Conservation (phyloP, 2,113 vertebrate genomes). For the Takifugu bimaculatus region DNA sequence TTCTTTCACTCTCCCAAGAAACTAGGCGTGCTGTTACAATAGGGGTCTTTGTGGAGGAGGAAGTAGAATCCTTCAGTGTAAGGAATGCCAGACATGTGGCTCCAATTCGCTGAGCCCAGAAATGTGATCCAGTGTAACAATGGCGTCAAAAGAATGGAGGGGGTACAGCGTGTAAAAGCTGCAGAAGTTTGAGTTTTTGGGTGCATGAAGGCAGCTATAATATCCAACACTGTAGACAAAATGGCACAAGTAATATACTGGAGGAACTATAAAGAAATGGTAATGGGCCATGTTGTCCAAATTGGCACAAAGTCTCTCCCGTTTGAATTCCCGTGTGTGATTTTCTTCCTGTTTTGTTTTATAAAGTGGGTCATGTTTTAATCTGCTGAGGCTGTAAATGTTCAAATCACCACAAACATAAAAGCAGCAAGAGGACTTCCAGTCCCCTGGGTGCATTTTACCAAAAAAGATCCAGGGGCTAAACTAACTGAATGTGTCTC, state of each 20-base stretch:
- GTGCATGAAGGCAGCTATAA: too few relatives aligned
- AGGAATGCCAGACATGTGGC: slow-evolving; percentile 75
- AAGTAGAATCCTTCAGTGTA: slow-evolving; percentile 68
- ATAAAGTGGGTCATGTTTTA: slow-evolving; percentile 32
- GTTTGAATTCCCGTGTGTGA: slow-evolving; percentile 2
- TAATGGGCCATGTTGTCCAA: neutral
- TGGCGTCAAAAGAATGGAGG: slow-evolving; percentile 38
- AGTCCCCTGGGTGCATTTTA: slow-evolving; percentile 8
- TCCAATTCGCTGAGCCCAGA: slow-evolving; percentile 65
- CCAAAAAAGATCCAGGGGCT: slow-evolving; percentile 12
- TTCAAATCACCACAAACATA: slow-evolving; percentile 14
- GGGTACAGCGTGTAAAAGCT: slow-evolving; percentile 7
- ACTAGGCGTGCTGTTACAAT: slow-evolving; percentile 56
- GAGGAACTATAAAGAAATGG: neutral
- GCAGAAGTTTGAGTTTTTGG: neutral
- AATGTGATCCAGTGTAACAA: slow-evolving; percentile 64
- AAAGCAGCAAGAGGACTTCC: slow-evolving; percentile 1
- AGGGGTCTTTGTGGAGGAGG: slow-evolving; percentile 65
- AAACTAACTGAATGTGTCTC: neutral
- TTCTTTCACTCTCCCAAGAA: slow-evolving; percentile 29
- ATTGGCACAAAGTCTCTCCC: slow-evolving; percentile 1
- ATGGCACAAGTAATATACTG: slow-evolving; percentile 16
- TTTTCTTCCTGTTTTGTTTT: slow-evolving; percentile 15
- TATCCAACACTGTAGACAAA: neutral
- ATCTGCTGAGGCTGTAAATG: slow-evolving; percentile 3